Base-by-base conservation (phyloP, 2,113 vertebrate species). In the Rhadina sibilatrix region DNA sequence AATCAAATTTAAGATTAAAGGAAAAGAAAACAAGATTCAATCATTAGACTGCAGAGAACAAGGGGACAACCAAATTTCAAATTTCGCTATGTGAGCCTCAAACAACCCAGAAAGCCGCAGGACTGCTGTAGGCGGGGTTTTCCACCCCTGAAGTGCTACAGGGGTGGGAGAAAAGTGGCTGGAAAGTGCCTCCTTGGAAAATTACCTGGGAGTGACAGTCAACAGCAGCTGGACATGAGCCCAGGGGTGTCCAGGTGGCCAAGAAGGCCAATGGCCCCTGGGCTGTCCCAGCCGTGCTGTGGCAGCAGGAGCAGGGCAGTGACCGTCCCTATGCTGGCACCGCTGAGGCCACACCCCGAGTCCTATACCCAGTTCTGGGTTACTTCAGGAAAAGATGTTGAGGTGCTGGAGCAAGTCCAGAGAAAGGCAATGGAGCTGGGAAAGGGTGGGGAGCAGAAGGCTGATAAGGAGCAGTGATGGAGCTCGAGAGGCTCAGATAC, bases 51-150 rank as follows among this genome's bases (percentile, higher is more conserved):
- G 44, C 15, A 31, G 31, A 68, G 30, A 56, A 11, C 2, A 11
- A 50, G 2, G 5, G 2, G 10, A 8, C 14, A 68, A 30, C 21
- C n/a, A 56, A 64, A 69, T 60, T 42, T 10, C 50, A 23, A 25
- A 56, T 38, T 31, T 52, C 1, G 1, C 14, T 15, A 9, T 2
- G 0, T 4, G 23, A 69, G 2, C 33, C 20, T 24, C 35, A 8
- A 8, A 15, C 15, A 40, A 17, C 14, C 3, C 1, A 2, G 0
- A 16, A 44, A 65, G 15, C 15, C 30, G 7, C 11, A 11, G 11
- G 18, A 38, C 21, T 4, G 3, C 11, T 61, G 25, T 12, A 76
- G 12, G 40, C 61, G 25, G 14, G 14, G 10, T 61, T 68, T 68
- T 35, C 31, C 12, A 13, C 4, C 8, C 5, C 9, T 61, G 78